These are phyloP conservation scores for Myathropa florea DNA, from an alignment of 2,888 invertebrate species.

Conservation along the genomic window DNA sequence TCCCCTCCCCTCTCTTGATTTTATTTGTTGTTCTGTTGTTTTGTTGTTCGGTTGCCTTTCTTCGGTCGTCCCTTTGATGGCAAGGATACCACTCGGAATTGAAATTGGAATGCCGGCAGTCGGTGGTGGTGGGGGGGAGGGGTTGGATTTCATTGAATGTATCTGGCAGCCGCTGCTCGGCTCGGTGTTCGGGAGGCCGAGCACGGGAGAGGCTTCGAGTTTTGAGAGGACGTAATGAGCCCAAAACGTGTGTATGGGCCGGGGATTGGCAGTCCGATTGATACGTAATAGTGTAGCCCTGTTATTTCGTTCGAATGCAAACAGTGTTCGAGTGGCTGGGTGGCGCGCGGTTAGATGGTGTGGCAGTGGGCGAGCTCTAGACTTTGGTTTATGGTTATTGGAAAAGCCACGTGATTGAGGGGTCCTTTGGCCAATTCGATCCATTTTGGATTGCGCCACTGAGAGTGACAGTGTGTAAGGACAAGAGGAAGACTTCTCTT, in stretches of 20 bases:
- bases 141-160: neutral
- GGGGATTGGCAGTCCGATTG: neutral
- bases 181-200: too few species aligned
- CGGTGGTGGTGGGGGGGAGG: neutral
- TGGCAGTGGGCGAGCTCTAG: neutral
- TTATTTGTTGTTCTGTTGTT: neutral
- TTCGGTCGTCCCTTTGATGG: neutral
- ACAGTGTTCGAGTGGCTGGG: neutral
- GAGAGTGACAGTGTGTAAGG: neutral
- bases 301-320: neutral
- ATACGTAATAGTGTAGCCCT: neutral
- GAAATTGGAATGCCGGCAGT: neutral
- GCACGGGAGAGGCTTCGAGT: too few species aligned
- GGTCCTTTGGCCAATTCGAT: neutral
- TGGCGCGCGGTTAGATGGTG: neutral
- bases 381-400: neutral
- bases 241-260: neutral
- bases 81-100: neutral
- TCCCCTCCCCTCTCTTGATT: too few species aligned
- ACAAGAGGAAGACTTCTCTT: neutral
- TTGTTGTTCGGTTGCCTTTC: neutral
- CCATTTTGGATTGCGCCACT: neutral
- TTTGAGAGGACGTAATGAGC: neutral
- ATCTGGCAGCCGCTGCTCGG: neutral
- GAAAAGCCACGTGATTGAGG: neutral